These are phyloP conservation scores for Melanostoma scalare DNA, from an alignment of 2,888 invertebrate genomes.

Conservation along the genomic window DNA sequence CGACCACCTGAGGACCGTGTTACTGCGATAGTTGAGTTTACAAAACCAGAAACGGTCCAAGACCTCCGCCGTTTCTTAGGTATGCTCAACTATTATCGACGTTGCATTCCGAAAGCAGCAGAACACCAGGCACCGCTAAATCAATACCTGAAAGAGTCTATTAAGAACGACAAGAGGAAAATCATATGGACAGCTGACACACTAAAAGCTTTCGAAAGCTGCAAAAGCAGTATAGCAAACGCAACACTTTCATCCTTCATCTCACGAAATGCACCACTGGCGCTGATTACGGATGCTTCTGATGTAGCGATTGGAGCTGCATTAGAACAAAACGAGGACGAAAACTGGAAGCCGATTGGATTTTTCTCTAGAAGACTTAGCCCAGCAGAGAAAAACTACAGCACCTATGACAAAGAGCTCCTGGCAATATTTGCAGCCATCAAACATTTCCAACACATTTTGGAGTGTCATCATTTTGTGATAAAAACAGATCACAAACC, in stretches of 20 bases:
- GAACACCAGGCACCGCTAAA: background rate
- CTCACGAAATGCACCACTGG: too few relatives aligned
- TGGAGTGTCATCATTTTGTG: background rate
- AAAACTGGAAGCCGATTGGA: too few relatives aligned
- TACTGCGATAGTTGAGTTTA: background rate
- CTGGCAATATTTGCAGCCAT: too few relatives aligned
- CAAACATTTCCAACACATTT: too few relatives aligned
- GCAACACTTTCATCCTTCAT: conserved; percentile 19
- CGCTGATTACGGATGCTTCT: too few relatives aligned
- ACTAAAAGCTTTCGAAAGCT: background rate
- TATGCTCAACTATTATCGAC: background rate
- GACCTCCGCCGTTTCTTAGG: background rate
- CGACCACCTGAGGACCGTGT: too few relatives aligned
- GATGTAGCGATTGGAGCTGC: too few relatives aligned
- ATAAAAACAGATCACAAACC: conserved; percentile 2
- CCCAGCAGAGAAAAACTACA: too few relatives aligned
- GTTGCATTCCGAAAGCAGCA: conserved; percentile 3
- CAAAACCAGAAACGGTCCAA: background rate
- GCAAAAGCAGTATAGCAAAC: conserved; percentile 11
- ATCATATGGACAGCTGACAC: conserved; percentile 8
- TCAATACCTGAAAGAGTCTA: conserved; percentile 2
- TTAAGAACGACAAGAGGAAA: background rate
- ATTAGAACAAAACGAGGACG: too few relatives aligned
- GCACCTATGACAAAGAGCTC: too few relatives aligned
- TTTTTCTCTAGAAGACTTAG: too few relatives aligned